A percentile compares a stretch with the other conserved stretches of the same genome.
phyloP scores from a whole-genome alignment of 1,140 invertebrate species.

The Solen grandis region DNA sequence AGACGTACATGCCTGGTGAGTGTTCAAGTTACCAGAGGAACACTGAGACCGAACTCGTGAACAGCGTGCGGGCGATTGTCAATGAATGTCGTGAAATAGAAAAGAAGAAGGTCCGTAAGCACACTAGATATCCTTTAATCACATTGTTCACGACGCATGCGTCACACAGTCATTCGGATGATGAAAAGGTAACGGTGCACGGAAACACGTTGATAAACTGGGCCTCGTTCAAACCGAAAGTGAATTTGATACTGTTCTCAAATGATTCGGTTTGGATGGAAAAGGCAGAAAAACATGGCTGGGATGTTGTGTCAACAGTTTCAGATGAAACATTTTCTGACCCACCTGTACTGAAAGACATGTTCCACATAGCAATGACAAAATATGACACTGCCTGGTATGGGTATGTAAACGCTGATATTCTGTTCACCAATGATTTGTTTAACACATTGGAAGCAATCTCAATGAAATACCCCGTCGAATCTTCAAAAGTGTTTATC shows the following conservation, averaged over 20 bases:
- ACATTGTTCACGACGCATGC: slow-evolving; percentile 50
- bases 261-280: slow-evolving; percentile 10
- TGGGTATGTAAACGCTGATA: slow-evolving; percentile 55
- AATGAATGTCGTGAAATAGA: background rate
- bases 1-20: background rate
- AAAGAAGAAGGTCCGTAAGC: background rate
- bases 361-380: slow-evolving; percentile 40
- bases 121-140: background rate
- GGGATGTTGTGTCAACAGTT: slow-evolving; percentile 26
- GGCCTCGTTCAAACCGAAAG: slow-evolving; percentile 31
- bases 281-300: slow-evolving; percentile 11
- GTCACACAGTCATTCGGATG: slow-evolving; percentile 31
- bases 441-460: slow-evolving; percentile 33
- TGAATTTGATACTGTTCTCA: slow-evolving; percentile 48
- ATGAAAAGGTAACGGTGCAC: slow-evolving; percentile 47
- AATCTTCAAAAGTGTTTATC: slow-evolving; percentile 17
- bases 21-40: background rate
- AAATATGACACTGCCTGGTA: slow-evolving; percentile 45
- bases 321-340: background rate
- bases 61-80: background rate
- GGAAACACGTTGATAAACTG: slow-evolving; percentile 55
- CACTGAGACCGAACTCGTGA: background rate
- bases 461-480: slow-evolving; percentile 9
- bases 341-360: slow-evolving; percentile 46
- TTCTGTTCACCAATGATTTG: slow-evolving; percentile 48